Percentiles rank a stretch among this genome's conserved stretches.
phyloP scores from a whole-genome alignment of 2,113 vertebrate genomes.

The Callipepla squamata region DNA sequence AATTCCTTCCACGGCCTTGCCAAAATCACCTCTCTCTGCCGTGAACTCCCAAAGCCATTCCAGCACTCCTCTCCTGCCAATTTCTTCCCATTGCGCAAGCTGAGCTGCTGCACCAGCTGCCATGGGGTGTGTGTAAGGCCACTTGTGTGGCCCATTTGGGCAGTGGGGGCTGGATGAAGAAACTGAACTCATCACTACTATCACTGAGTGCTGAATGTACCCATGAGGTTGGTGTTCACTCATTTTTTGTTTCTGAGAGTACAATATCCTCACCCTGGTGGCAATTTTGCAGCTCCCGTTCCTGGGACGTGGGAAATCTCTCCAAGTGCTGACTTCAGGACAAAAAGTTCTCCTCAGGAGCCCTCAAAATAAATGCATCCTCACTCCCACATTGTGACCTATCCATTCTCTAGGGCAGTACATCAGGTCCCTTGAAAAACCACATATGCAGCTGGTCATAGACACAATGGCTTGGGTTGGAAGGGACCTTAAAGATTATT shows the following conservation, averaged over 20 bases:
- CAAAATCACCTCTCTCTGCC: not conserved
- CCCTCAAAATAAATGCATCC: not conserved
- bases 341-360: not conserved
- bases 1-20: not conserved
- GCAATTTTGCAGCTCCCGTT: not conserved
- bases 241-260: not conserved
- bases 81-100: slow-evolving; percentile 4
- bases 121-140: not conserved
- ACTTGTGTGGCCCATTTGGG: slow-evolving; percentile 44
- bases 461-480: too few species aligned
- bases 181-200: slow-evolving; percentile 2
- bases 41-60: not conserved
- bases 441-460: not conserved
- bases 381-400: not conserved
- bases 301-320: not conserved
- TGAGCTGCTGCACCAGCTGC: slow-evolving; percentile 34
- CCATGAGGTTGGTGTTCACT: not conserved
- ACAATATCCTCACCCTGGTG: not conserved
- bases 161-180: not conserved
- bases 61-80: not conserved
- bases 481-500: too few species aligned
- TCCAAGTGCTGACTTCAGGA: not conserved
- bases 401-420: not conserved
- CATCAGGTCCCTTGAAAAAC: not conserved
- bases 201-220: not conserved